Base-by-base conservation (phyloP, 2,113 vertebrate genomes). In the Puntigrus tetrazona region DNA sequence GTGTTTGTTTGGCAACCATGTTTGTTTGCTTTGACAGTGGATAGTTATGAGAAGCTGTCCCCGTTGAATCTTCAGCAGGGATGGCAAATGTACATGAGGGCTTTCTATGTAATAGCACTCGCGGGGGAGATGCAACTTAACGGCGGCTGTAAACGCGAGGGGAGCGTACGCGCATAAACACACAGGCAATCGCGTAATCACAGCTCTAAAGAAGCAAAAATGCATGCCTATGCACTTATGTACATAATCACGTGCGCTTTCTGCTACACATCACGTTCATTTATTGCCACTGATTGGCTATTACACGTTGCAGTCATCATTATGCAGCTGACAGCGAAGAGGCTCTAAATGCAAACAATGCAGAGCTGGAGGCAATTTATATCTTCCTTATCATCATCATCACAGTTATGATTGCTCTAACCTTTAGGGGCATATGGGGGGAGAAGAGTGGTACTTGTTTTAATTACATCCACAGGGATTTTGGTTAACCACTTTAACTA, bases 351-450 rank as follows among this genome's bases (percentile, higher is more conserved):
- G 79, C 85, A 88, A 87, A 81, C 77, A 87, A 73, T 72, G 59
- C 61, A 59, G 11, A 76, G 59, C 13, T 22, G 31, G 65, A 77
- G 63, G 82, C 85, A 86, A 85, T 90, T 86, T 72, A 82, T 82
- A 86, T 86, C 50, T 74, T 89, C 85, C 83, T 89, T 85, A 85
- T 90, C 88, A 89, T 88, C 87, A 89, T 91, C 86, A 90, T 88
- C 81, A 79, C 43, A 84, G 77, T 87, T 89, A 83, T 91, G 89
- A 92, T 93, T 86, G 90, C 81, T 45, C 4, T 84, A 90, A 90
- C 92, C 91, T 93, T 91, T 88, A 78, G 78, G 89, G 82, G 84
- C 83, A 89, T 80, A 80, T 75, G 83, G 29, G 61, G 57, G 43
- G 43, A 88, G 82, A 76, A 70, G 43, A 4, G 6, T 69, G 13